Percentiles rank a stretch among this genome's conserved stretches.
Evolutionary conservation across 2,888 invertebrate genomes (phyloP).

Genomic region (Orchesella flavescens): DNA sequence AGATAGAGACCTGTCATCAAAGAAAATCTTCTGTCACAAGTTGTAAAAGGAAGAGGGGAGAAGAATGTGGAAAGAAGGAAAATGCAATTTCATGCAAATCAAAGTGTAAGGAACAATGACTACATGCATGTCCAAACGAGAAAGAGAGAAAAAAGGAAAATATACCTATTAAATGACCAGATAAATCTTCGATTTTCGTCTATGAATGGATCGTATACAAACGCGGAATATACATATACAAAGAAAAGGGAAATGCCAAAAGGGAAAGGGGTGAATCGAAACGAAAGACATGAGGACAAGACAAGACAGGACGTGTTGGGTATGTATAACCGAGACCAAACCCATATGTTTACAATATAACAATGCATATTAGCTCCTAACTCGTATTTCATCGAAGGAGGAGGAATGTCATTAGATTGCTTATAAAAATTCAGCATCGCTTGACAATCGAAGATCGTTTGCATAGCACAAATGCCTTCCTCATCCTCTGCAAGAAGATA

Average conservation of each 20-base stretch:
- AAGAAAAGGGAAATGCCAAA: constrained; percentile 25
- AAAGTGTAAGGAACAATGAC: constrained; percentile 58
- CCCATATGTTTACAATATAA: too few relatives aligned
- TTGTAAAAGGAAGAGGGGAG: constrained; percentile 9
- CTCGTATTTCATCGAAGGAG: background rate
- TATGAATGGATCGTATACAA: constrained; percentile 6
- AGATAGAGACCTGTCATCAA: constrained; percentile 47
- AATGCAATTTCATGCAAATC: constrained; percentile 72
- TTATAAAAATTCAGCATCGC: background rate
- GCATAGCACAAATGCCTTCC: background rate
- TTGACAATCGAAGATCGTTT: too few relatives aligned
- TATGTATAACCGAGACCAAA: too few relatives aligned
- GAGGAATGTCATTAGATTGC: constrained; percentile 3
- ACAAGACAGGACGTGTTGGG: too few relatives aligned
- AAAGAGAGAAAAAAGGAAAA: constrained; percentile 10
- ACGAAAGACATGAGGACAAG: background rate
- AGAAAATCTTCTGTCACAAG: constrained; percentile 19
- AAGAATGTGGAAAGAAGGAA: constrained; percentile 37
- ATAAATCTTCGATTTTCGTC: constrained; percentile 49
- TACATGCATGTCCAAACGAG: constrained; percentile 29
- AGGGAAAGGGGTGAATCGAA: constrained; percentile 43
- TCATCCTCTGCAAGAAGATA: background rate
- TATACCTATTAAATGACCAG: constrained; percentile 30
- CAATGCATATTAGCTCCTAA: too few relatives aligned
- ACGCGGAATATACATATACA: constrained; percentile 10